Conservation (phyloP, 2,888 invertebrate species). For the Crepidodera aurea region DNA sequence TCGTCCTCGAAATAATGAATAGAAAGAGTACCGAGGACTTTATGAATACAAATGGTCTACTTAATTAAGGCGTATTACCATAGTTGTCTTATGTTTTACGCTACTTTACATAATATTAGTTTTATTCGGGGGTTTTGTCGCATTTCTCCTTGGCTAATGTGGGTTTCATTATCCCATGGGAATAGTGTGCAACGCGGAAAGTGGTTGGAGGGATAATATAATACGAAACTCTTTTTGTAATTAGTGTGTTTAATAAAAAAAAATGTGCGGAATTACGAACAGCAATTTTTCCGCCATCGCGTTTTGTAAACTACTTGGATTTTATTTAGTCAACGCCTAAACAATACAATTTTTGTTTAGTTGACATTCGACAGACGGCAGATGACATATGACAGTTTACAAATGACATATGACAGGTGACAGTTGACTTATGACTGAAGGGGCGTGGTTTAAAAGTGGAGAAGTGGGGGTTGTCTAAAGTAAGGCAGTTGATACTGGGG, state of each 20-base stretch:
- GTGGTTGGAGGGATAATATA: slow-evolving; percentile 13
- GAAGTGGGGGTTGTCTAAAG: no score
- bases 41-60: slow-evolving; percentile 35
- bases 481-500: no score
- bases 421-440: no score
- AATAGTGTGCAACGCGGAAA: slow-evolving; percentile 12
- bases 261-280: no score
- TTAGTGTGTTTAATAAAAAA: neutral
- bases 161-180: slow-evolving; percentile 20
- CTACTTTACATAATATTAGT: slow-evolving; percentile 35
- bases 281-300: no score
- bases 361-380: no score
- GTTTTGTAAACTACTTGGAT: no score
- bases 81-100: slow-evolving; percentile 33
- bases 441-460: no score
- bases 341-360: no score
- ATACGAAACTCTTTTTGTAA: slow-evolving; percentile 4
- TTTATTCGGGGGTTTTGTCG: slow-evolving; percentile 27
- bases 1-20: slow-evolving; percentile 27
- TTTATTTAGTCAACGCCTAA: no score
- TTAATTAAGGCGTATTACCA: slow-evolving; percentile 35
- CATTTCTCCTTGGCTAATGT: slow-evolving; percentile 29
- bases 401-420: no score
- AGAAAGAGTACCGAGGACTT: slow-evolving; percentile 27
- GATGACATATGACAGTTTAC: no score